A percentile compares a stretch with the other conserved stretches of the same genome.
Conservation (phyloP, 1,140 invertebrate genomes). For the Trachymyrmex septentrionalis region DNA sequence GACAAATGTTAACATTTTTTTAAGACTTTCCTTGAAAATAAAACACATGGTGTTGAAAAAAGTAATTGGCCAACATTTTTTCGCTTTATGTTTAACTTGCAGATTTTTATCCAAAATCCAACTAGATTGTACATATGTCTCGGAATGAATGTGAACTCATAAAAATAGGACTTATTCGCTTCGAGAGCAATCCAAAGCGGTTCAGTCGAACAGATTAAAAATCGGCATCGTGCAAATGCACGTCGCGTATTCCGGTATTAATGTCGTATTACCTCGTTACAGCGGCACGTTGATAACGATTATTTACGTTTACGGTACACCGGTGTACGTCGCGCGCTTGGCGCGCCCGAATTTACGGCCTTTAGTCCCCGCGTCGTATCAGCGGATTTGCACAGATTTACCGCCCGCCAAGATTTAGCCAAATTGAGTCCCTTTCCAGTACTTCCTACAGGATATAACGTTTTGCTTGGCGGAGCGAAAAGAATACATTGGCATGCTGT, state of each 20-base stretch:
- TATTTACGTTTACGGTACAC: constrained; percentile 62
- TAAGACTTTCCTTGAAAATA: background rate
- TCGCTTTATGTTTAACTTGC: constrained; percentile 1
- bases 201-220: constrained; percentile 44
- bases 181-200: background rate
- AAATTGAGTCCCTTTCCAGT: constrained; percentile 59
- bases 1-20: background rate
- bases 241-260: constrained; percentile 47
- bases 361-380: constrained; percentile 56
- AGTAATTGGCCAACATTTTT: constrained; percentile 20
- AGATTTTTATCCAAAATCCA: constrained; percentile 1
- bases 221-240: constrained; percentile 36
- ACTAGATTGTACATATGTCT: constrained; percentile 14
- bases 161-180: constrained; percentile 19
- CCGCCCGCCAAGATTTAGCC: constrained; percentile 62
- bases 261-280: constrained; percentile 56
- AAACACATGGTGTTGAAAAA: background rate
- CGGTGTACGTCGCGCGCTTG: constrained; percentile 40
- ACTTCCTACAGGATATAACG: constrained; percentile 40
- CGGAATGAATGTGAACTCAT: constrained; percentile 8
- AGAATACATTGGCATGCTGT: constrained; percentile 27
- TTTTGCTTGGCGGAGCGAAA: constrained; percentile 36
- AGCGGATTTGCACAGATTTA: constrained; percentile 63
- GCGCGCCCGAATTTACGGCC: constrained; percentile 53
- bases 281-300: constrained; percentile 60